Evolutionary conservation across 2,797 vertebrate genomes (phyloP).

Genomic region (Carcharodon carcharias): DNA sequence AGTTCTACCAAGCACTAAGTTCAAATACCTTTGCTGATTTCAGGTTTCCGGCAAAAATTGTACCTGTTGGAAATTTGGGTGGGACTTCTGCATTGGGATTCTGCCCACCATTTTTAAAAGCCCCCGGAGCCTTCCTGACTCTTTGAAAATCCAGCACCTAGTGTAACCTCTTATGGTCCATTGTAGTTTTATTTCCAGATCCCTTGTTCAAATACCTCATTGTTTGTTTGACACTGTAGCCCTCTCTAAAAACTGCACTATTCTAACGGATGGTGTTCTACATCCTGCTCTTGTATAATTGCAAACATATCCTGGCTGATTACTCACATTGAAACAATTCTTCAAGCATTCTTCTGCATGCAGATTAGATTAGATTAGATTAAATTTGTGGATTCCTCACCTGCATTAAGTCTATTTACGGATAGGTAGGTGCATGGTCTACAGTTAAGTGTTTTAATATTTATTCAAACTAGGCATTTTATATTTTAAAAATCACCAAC

Average conservation of each 20-base stretch:
- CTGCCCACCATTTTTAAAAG: background rate
- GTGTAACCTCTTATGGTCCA: background rate
- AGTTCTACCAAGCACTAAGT: background rate
- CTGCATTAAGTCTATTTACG: background rate
- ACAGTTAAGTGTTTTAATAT: constrained; percentile 31
- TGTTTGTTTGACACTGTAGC: background rate
- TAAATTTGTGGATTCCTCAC: background rate
- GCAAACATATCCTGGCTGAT: background rate
- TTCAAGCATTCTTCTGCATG: background rate
- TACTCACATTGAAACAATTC: constrained; percentile 22
- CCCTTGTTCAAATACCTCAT: background rate
- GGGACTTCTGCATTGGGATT: background rate
- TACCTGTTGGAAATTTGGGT: background rate
- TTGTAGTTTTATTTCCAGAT: background rate
- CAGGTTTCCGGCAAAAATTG: background rate
- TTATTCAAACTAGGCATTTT: constrained; percentile 12
- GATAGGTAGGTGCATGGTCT: constrained; percentile 16
- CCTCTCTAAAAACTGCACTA: background rate
- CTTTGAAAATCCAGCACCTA: background rate
- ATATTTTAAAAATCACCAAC: background rate
- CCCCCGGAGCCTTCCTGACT: background rate
- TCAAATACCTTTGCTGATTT: background rate
- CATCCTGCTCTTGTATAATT: background rate
- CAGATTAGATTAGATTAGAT: constrained; percentile 23
- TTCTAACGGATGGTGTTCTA: background rate